Base-by-base conservation (phyloP, 2,797 vertebrate species). In the Microcaecilia unicolor region DNA sequence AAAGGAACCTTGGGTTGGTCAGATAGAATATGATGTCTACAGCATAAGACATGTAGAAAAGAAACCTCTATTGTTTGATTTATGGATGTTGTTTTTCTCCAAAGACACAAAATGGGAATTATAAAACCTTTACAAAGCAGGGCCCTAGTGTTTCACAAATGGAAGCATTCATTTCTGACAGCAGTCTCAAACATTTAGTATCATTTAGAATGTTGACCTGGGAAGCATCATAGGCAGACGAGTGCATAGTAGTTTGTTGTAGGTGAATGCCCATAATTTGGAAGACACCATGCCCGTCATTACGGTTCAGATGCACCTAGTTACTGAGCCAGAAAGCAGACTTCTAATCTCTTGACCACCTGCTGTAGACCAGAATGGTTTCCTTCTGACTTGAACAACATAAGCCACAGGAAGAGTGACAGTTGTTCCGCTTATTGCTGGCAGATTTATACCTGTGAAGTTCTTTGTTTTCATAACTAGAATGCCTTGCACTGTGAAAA, bases 151-250 rank as follows among this genome's bases (percentile, higher is more conserved):
- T 11, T 39, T 37, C 34, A 61, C 17, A 21, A 51, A 18, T 8
- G 56, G 21, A 42, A 1, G 1, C 39, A 54, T 37, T 27, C 35
- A 14, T 37, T 47, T 44, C 24, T 23, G 26, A 43, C 63, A 50
- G 10, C 34, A 46, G 53, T 44, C 25, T 51, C 28, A 49, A 47
- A 51, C 9, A 12, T n/a, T 46, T 15, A 2, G 2, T 25, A 16
- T 31, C 32, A n/a, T 25, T 44, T 33, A 38, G 10, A 10, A 31
- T 40, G 53, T 36, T 30, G 38, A 22, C 10, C 10, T 4, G 18
- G 25, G 44, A 28, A 25, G 20, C 3, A n/a, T 31, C 41, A 25
- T 24, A 18, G 38, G 8, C 31, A 19, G 33, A 42, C 5, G 21
- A 8, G 11, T 43, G 7, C 32, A n/a, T n/a, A n/a, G n/a, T 23